These are phyloP conservation scores for Hycleus cichorii DNA, from an alignment of 1,140 invertebrate genomes.

Conservation along the genomic window DNA sequence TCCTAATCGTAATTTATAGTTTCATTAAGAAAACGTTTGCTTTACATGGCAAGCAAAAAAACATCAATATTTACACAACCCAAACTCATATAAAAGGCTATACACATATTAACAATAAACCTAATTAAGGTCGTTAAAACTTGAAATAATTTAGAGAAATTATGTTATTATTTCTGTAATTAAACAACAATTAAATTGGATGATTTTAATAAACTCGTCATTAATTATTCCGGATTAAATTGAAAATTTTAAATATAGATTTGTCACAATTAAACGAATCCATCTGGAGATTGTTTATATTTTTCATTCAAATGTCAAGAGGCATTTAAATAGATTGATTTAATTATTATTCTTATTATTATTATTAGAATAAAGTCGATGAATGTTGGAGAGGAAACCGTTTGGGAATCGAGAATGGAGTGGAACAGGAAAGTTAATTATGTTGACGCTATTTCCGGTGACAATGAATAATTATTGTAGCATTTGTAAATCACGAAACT, in stretches of 20 bases:
- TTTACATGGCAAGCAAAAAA: not conserved
- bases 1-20: constrained; percentile 12
- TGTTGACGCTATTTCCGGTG: constrained; percentile 1
- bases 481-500: constrained; percentile 3
- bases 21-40: constrained; percentile 1
- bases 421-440: constrained; percentile 5
- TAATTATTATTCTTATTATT: too few relatives aligned
- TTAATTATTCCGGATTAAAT: too few relatives aligned
- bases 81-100: not conserved
- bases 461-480: constrained; percentile 7
- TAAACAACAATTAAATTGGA: too few relatives aligned
- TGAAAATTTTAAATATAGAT: too few relatives aligned
- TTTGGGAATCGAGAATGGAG: too few relatives aligned
- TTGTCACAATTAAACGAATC: too few relatives aligned
- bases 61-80: constrained; percentile 6
- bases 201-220: too few relatives aligned
- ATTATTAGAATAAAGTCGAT: not conserved
- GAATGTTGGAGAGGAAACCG: not conserved
- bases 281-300: too few relatives aligned
- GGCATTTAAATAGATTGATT: too few relatives aligned
- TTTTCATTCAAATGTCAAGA: too few relatives aligned
- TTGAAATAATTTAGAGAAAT: too few relatives aligned
- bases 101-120: constrained; percentile 9
- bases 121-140: not conserved
- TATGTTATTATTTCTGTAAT: too few relatives aligned